Evolutionary conservation across 2,888 invertebrate genomes (phyloP).

Genomic region (Octonoba sinensis): DNA sequence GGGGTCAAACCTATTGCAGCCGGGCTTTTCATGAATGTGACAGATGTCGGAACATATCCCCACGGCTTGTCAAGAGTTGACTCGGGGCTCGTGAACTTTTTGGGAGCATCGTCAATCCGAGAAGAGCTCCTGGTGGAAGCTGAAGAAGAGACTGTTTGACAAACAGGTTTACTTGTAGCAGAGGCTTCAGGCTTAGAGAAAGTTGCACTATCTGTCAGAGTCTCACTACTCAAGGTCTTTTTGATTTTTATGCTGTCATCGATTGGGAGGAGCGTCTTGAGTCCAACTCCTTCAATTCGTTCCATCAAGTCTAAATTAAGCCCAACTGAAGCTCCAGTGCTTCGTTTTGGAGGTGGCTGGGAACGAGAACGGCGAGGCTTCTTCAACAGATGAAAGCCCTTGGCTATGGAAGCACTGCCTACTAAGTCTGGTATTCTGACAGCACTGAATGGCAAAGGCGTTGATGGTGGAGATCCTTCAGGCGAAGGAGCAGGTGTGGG

Average conservation of each 20-base stretch:
- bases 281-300: conserved; percentile 57
- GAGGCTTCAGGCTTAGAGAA: conserved; percentile 21
- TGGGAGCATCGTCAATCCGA: background rate
- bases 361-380: conserved; percentile 55
- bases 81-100: conserved; percentile 30
- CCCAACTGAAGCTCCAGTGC: conserved; percentile 30
- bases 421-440: conserved; percentile 60
- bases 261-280: conserved; percentile 49
- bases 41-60: conserved; percentile 61
- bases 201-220: conserved; percentile 26
- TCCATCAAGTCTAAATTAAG: conserved; percentile 58
- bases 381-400: conserved; percentile 52
- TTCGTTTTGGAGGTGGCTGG: conserved; percentile 47
- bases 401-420: conserved; percentile 55
- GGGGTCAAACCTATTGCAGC: conserved; percentile 59
- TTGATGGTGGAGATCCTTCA: conserved; percentile 65
- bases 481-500: conserved; percentile 66
- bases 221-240: conserved; percentile 33
- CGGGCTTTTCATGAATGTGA: conserved; percentile 49
- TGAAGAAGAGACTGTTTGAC: background rate
- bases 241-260: conserved; percentile 26
- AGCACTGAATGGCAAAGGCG: conserved; percentile 60
- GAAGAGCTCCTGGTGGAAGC: background rate
- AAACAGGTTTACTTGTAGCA: background rate
- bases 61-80: conserved; percentile 44